These are phyloP conservation scores for Hoplias malabaricus DNA, from an alignment of 2,113 vertebrate genomes.

Conservation along the genomic window DNA sequence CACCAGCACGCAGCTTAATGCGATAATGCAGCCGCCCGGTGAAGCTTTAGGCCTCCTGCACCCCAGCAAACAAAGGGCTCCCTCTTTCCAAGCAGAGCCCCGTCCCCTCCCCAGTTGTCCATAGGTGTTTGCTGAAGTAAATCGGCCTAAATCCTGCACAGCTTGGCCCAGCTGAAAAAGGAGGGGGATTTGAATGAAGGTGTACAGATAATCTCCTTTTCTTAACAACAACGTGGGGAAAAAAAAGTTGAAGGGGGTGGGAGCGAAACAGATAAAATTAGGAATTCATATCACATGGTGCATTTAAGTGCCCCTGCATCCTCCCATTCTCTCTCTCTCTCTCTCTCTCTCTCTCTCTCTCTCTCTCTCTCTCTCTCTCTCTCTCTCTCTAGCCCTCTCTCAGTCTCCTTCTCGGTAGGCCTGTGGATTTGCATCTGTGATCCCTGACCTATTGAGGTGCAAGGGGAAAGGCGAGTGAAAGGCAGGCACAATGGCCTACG, in stretches of 20 bases:
- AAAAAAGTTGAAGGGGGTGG: slow-evolving; percentile 62
- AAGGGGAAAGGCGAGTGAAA: slow-evolving; percentile 46
- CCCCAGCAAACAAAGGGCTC: slow-evolving; percentile 87
- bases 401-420: slow-evolving; percentile 46
- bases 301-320: slow-evolving; percentile 80
- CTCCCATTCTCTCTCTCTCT: slow-evolving; percentile 31
- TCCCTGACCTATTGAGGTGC: slow-evolving; percentile 62
- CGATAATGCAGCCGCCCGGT: slow-evolving; percentile 83
- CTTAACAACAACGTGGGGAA: slow-evolving; percentile 58
- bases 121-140: slow-evolving; percentile 94
- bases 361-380: slow-evolving; percentile 34
- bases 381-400: slow-evolving; percentile 20
- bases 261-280: slow-evolving; percentile 81
- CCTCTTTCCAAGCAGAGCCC: slow-evolving; percentile 80
- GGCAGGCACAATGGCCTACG: slow-evolving; percentile 48
- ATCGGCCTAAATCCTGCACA: slow-evolving; percentile 92
- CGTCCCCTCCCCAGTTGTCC: slow-evolving; percentile 81
- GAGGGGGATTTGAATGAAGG: slow-evolving; percentile 53
- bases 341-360: slow-evolving; percentile 39
- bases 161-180: slow-evolving; percentile 70
- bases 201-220: slow-evolving; percentile 69
- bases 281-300: slow-evolving; percentile 91
- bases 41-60: slow-evolving; percentile 80
- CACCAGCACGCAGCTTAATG: slow-evolving; percentile 83
- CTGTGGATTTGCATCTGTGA: slow-evolving; percentile 61